Percentiles rank a stretch among this genome's conserved stretches.
Conservation (phyloP, 1,140 invertebrate genomes). For the Drosophila navojoa region DNA sequence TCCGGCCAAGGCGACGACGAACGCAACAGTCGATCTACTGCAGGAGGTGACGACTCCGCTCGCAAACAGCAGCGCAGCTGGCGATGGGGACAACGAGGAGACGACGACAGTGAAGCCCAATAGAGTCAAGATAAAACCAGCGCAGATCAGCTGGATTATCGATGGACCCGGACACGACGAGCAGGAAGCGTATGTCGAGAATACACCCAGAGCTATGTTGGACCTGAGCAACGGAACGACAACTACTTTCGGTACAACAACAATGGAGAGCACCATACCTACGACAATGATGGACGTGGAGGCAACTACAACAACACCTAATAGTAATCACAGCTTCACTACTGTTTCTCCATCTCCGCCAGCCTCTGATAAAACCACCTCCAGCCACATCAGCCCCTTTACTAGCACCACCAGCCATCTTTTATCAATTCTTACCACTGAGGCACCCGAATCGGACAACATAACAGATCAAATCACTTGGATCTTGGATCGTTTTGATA, state of each 20-base stretch:
- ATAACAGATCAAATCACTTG: constrained; percentile 54
- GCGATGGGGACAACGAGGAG: constrained; percentile 23
- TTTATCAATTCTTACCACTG: neutral
- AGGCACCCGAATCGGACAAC: constrained; percentile 14
- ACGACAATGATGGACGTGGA: neutral
- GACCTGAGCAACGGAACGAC: constrained; percentile 8
- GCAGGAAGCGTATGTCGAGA: constrained; percentile 49
- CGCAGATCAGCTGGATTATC: constrained; percentile 73
- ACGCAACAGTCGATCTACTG: neutral
- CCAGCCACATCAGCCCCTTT: neutral
- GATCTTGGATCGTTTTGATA: constrained; percentile 65
- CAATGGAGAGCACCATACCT: neutral
- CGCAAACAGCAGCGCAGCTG: neutral
- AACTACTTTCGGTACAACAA: neutral
- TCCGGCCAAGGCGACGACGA: constrained; percentile 9
- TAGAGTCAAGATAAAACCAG: constrained; percentile 63
- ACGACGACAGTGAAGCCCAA: constrained; percentile 44
- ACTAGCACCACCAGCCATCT: neutral
- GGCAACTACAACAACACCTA: neutral
- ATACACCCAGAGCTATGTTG: constrained; percentile 31
- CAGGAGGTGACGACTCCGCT: constrained; percentile 18
- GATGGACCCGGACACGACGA: constrained; percentile 68
- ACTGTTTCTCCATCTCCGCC: neutral
- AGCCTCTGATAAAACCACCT: neutral
- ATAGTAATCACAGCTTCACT: neutral